Base-by-base conservation (phyloP, 2,113 vertebrate genomes). In the Pedionomus torquatus region DNA sequence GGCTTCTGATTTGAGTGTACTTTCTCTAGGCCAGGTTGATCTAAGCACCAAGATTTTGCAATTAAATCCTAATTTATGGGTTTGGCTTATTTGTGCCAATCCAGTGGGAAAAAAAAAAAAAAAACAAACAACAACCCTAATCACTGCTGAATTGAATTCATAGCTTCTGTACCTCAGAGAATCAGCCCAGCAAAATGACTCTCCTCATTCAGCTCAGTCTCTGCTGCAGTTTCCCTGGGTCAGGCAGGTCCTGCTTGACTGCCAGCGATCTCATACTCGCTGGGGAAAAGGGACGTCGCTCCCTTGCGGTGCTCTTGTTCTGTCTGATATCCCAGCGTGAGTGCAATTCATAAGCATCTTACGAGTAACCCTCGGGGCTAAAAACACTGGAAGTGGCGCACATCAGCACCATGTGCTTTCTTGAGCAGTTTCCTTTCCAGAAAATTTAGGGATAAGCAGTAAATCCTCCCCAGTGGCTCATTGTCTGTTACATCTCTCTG, bases 401-500 rank as follows among this genome's bases (percentile, higher is more conserved):
- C 78, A 37, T 83, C 92, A 95, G 92, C 87, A 63, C 80, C 39
- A 26, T 51, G 55, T 4, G 43, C 83, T 91, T 92, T 81, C 83
- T 77, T 64, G 44, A 72, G 66, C 75, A 30, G 35, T 75, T 85
- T 86, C 14, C 57, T 88, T 88, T 93, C 83, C 91, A 89, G 83
- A 93, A 82, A 68, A 71, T 57, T 64, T 75, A 57, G 76, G 68
- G 72, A 81, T 77, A 82, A 94, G 77, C 68, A 94, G 75, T 48
- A 91, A 93, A 89, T 87, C 87, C 52, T 95, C 77, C 83, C 83
- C 44, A 28, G 74, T 68, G 77, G 79, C 77, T 96, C 44, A 9
- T 88, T 93, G 90, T 95, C 89, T 94, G 7, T 37, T 90, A 31
- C 18, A 85, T 83, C 66, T 93, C 72, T 74, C 78, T 85, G 30